Conservation (phyloP, 2,113 vertebrate species). For the Oophaga pumilio region DNA sequence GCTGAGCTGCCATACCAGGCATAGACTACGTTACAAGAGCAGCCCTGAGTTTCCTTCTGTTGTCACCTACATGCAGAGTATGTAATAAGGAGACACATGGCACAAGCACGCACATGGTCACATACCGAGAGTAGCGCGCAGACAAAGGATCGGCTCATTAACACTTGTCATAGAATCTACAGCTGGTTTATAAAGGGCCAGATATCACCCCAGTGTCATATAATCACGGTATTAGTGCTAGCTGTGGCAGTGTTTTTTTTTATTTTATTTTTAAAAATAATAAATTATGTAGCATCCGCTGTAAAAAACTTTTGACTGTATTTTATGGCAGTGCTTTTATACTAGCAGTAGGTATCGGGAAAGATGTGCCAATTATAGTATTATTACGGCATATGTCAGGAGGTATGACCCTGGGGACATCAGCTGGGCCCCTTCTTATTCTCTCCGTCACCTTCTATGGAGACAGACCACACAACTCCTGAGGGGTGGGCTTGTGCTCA, state of each 20-base stretch:
- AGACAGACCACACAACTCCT: too few species aligned
- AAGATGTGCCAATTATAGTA: too few species aligned
- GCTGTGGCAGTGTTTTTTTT: neutral
- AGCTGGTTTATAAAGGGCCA: neutral
- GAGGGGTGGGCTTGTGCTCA: too few species aligned
- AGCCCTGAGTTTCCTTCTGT: too few species aligned
- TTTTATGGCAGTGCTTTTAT: neutral
- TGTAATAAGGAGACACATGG: neutral
- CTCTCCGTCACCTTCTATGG: too few species aligned
- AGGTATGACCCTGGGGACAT: too few species aligned
- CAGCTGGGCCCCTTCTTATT: too few species aligned
- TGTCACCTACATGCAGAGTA: too few species aligned
- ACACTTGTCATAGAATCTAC: neutral
- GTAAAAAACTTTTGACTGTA: neutral
- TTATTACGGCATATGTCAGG: too few species aligned
- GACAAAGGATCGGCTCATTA: neutral
- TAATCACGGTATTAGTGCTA: neutral
- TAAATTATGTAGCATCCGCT: neutral
- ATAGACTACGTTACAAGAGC: too few species aligned
- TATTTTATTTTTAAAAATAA: neutral
- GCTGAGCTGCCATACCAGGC: too few species aligned
- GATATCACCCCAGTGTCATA: neutral
- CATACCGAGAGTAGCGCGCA: neutral
- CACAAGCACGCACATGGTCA: neutral
- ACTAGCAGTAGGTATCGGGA: too few species aligned